phyloP scores from a whole-genome alignment of 2,797 vertebrate genomes.

The Sebastiscus tertius region DNA sequence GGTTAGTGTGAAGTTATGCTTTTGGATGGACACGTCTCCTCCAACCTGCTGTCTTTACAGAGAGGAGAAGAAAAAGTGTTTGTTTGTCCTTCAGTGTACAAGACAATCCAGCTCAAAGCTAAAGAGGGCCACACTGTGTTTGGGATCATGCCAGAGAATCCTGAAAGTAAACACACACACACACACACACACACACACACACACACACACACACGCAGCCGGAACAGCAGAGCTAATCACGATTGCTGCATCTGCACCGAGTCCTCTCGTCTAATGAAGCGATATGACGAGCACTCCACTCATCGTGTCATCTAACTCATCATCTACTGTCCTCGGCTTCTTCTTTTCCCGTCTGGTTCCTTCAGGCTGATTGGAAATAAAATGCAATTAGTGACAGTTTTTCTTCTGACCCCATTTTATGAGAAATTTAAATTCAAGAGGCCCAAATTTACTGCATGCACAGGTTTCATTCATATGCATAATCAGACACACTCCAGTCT shows the following conservation, averaged over 20 bases:
- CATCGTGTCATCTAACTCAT: constrained; percentile 32
- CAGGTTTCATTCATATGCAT: constrained; percentile 18
- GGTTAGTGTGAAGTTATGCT: neutral
- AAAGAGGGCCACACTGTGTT: neutral
- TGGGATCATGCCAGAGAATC: constrained; percentile 21
- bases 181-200: constrained; percentile 7
- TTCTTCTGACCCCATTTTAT: constrained; percentile 40
- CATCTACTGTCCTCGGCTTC: constrained; percentile 25
- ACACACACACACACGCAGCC: neutral
- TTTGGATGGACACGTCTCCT: neutral
- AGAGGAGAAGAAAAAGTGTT: neutral
- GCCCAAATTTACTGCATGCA: constrained; percentile 20
- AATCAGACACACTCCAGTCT: constrained; percentile 8
- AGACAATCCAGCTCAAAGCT: neutral
- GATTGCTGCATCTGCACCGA: constrained; percentile 13
- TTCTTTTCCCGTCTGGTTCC: neutral
- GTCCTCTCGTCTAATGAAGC: constrained; percentile 32
- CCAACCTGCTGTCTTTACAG: neutral
- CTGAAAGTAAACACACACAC: neutral
- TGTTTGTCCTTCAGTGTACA: constrained; percentile 30
- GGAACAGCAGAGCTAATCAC: constrained; percentile 29
- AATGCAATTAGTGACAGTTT: constrained; percentile 50
- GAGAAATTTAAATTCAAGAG: constrained; percentile 57
- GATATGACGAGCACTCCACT: constrained; percentile 38
- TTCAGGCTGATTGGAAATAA: constrained; percentile 55